A percentile compares a stretch with the other conserved stretches of the same genome.
Evolutionary conservation across 2,113 vertebrate genomes (phyloP).

Genomic region (Nipponia nippon): DNA sequence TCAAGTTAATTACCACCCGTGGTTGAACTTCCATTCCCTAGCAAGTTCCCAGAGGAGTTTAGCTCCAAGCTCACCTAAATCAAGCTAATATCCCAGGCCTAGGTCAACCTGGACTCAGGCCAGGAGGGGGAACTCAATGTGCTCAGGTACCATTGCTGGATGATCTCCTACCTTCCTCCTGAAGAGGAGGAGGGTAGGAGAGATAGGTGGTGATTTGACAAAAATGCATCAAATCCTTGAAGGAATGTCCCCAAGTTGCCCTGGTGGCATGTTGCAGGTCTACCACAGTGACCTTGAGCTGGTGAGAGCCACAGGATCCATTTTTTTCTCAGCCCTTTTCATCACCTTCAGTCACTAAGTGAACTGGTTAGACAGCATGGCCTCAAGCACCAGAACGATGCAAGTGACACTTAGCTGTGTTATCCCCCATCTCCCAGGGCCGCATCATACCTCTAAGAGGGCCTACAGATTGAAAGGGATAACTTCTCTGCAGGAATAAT

Average conservation of each 20-base stretch:
- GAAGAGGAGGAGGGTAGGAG: too few species aligned
- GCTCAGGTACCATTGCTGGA: background rate
- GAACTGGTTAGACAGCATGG: background rate
- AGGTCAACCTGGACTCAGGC: background rate
- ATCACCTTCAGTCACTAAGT: background rate
- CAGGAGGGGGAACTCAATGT: background rate
- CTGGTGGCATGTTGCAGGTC: too few species aligned
- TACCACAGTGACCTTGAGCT: rapidly evolving
- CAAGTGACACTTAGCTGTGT: background rate
- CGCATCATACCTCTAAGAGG: rapidly evolving
- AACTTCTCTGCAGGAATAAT: background rate
- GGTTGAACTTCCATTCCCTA: background rate
- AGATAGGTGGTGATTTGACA: background rate
- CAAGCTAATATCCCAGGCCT: background rate
- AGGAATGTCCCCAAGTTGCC: background rate
- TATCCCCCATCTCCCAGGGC: background rate
- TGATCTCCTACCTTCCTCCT: background rate
- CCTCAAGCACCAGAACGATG: background rate
- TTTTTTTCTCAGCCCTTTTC: background rate
- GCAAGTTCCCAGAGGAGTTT: background rate
- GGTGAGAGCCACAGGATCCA: background rate
- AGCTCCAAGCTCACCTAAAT: background rate
- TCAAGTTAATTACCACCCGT: rapidly evolving
- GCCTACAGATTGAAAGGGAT: rapidly evolving
- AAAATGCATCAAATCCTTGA: background rate